A percentile compares a stretch with the other conserved stretches of the same genome.
Conservation (phyloP, 2,888 invertebrate species). For the Rhabditoides inermis region DNA sequence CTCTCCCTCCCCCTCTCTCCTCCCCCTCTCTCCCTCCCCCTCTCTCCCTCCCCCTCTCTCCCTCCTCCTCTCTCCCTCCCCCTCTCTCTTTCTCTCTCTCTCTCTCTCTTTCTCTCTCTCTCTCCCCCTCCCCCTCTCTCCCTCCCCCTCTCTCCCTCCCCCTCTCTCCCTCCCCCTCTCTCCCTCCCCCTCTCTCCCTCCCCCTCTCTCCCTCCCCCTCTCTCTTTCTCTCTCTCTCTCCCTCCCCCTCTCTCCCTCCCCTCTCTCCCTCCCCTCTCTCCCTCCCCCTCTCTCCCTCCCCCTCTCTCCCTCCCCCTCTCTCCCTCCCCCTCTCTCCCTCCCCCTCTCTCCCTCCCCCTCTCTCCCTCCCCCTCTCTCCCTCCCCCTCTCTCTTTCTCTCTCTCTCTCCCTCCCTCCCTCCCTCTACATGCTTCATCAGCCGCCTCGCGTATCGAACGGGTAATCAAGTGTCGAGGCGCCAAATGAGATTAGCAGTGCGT, state of each 20-base stretch:
- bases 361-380: conserved; percentile 6
- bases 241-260: conserved; percentile 1
- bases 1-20: conserved; percentile 7
- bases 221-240: conserved; percentile 1
- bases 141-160: conserved; percentile 4
- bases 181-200: conserved; percentile 3
- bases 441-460: too few species aligned
- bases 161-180: conserved; percentile 4
- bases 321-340: conserved; percentile 2
- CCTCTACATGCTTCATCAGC: too few species aligned
- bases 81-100: conserved; percentile 2
- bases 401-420: conserved; percentile 8
- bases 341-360: neutral
- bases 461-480: too few species aligned
- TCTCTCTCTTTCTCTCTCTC: neutral
- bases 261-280: conserved; percentile 6
- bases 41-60: conserved; percentile 1
- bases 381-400: conserved; percentile 8
- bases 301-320: conserved; percentile 3
- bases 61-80: conserved; percentile 2
- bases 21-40: conserved; percentile 4
- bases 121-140: conserved; percentile 8
- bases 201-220: neutral
- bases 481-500: too few species aligned
- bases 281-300: conserved; percentile 1